Evolutionary conservation across 2,888 invertebrate species (phyloP), one percentile per base, ranked within the genome.

Genomic region (Chymomyza procnemis): DNA sequence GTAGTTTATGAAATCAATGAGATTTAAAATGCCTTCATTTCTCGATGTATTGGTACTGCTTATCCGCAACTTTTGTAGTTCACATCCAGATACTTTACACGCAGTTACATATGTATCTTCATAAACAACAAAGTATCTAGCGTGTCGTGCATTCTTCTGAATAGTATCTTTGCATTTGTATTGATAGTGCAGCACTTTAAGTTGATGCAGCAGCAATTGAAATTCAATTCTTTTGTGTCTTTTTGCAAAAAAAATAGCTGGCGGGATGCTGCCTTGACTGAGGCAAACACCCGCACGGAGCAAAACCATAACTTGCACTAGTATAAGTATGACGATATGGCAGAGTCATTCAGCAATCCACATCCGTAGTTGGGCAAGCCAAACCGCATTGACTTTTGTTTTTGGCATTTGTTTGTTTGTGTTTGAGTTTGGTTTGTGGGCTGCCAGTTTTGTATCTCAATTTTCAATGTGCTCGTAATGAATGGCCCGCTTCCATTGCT

Each of bases 371-470:
- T 41, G 34, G 34, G 34, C 12, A 41, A 59, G 21, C 18, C 30
- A 59, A 46, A 19, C 21, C 21, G 18, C 54, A 54, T 18, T 54
- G 54, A 54, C 21, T 54, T 54, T 54, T 54, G 48, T 18, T 54
- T 54, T 54, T 14, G 34, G 14, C 34, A 50, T 59, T 64, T 69
- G 62, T 71, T 69, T 67, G 16, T 55, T 64, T 64, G 57, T 61
- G 59, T 46, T 22, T 26, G 26, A 26, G 26, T 60, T 65, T 65
- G 65, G 59, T 60, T 60, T 52, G 4, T 16, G 12, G 71, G 18
- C 30, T 63, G 57, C 64, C 68, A 69, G 78, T 73, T 80, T 83
- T 79, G 85, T 79, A 83, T 83, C 83, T 84, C 86, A 84, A 84
- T 84, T 85, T 84, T 73, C 81, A 78, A 58, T 70, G 75, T 71